phyloP scores from a whole-genome alignment of 2,888 invertebrate species.

The Spilosoma lubricipeda region DNA sequence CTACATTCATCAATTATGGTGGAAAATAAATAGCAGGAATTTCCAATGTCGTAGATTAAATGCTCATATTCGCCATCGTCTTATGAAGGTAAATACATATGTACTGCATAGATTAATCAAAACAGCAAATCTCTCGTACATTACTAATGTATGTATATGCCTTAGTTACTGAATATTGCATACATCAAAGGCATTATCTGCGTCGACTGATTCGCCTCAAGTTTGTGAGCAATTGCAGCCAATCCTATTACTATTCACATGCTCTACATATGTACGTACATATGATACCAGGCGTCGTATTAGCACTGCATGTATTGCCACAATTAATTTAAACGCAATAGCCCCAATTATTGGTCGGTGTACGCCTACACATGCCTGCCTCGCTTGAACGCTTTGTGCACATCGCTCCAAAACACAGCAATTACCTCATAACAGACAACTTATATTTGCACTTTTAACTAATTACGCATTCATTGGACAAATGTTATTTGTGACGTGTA shows the following conservation, averaged over 20 bases:
- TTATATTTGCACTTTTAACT: conserved; percentile 45
- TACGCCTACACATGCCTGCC: conserved; percentile 64
- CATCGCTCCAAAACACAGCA: conserved; percentile 55
- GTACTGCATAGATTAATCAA: conserved; percentile 36
- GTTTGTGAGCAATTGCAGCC: conserved; percentile 77
- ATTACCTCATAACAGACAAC: conserved; percentile 57
- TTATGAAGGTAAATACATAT: conserved; percentile 15
- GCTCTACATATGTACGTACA: conserved; percentile 65
- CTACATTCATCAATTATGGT: background rate
- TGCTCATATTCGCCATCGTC: conserved; percentile 13
- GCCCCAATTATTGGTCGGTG: conserved; percentile 77
- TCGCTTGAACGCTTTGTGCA: conserved; percentile 56
- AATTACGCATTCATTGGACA: conserved; percentile 43
- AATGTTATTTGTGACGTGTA: conserved; percentile 28
- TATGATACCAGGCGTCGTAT: conserved; percentile 63
- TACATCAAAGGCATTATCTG: conserved; percentile 76
- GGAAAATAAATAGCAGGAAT: background rate
- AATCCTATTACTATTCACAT: conserved; percentile 75
- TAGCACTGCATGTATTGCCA: conserved; percentile 72
- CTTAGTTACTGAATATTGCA: conserved; percentile 55
- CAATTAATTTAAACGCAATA: conserved; percentile 84
- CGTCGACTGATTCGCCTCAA: conserved; percentile 72
- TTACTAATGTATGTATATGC: conserved; percentile 46
- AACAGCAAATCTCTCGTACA: conserved; percentile 45
- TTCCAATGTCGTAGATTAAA: conserved; percentile 12